phyloP scores from a whole-genome alignment of 2,113 vertebrate species.

The Paedocypris sp. region DNA sequence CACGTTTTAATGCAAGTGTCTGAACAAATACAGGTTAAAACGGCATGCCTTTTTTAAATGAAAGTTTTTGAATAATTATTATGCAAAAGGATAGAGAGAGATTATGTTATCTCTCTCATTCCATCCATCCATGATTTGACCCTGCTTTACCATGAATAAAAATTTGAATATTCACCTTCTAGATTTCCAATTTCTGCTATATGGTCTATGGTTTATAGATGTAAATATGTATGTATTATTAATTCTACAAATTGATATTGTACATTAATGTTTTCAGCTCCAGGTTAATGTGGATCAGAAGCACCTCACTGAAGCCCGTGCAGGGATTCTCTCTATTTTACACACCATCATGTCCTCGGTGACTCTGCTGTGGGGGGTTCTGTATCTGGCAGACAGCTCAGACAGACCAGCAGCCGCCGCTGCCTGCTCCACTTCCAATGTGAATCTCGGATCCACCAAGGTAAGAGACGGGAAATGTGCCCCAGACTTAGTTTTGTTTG shows the following conservation, averaged over 20 bases:
- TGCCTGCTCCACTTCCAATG: constrained; percentile 80
- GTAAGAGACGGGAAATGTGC: constrained; percentile 46
- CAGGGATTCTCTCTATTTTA: constrained; percentile 88
- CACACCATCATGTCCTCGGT: constrained; percentile 97
- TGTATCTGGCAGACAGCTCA: constrained; percentile 81
- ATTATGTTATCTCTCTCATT: background rate
- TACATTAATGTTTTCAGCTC: no score
- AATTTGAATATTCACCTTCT: no score
- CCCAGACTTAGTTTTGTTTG: background rate
- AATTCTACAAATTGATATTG: no score
- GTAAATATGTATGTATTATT: background rate
- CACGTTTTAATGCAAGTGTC: no score
- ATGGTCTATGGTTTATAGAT: background rate
- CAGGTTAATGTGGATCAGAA: constrained; percentile 90
- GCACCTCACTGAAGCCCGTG: constrained; percentile 85
- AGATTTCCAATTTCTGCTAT: no score
- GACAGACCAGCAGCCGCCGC: constrained; percentile 73
- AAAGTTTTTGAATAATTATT: no score
- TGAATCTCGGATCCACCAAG: constrained; percentile 96
- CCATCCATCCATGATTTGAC: background rate
- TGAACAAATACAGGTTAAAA: no score
- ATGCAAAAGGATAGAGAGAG: no score
- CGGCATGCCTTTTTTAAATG: background rate
- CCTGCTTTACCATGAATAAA: no score
- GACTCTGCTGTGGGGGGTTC: constrained; percentile 86